Evolutionary conservation across 2,797 vertebrate species (phyloP).

Genomic region (Bufotes viridis): DNA sequence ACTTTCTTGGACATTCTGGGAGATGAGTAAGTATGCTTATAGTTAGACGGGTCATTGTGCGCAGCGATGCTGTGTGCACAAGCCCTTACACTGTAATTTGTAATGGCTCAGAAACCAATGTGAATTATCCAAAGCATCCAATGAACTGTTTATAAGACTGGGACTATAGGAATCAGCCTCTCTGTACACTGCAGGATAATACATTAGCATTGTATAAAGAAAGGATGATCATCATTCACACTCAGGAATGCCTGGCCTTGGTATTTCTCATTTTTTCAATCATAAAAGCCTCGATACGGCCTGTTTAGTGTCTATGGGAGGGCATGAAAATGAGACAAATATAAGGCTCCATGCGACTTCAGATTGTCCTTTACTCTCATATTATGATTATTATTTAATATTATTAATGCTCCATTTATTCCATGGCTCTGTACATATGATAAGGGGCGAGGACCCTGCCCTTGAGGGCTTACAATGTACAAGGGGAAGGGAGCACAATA

Average conservation of each 20-base stretch:
- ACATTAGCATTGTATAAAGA: background rate
- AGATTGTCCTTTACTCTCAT: background rate
- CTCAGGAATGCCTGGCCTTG: slow-evolving; percentile 15
- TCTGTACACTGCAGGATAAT: background rate
- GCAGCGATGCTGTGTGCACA: background rate
- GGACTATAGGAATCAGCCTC: background rate
- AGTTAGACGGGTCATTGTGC: background rate
- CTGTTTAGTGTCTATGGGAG: background rate
- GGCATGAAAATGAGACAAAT: background rate
- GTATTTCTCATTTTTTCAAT: background rate
- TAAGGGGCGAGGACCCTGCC: no score
- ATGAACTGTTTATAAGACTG: background rate
- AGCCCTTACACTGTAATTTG: background rate
- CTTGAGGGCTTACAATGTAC: no score
- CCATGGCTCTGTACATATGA: no score
- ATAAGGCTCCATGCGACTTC: background rate
- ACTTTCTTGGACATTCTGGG: background rate
- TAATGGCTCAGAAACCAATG: background rate
- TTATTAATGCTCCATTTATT: no score
- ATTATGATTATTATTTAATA: no score
- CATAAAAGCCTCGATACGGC: background rate
- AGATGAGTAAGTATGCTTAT: background rate
- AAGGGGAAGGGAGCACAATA: background rate
- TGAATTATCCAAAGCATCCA: slow-evolving; percentile 6
- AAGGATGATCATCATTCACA: slow-evolving; percentile 2